A percentile compares a stretch with the other conserved stretches of the same genome.
Evolutionary conservation across 2,113 vertebrate genomes (phyloP).

Genomic region (Okapia johnstoni): DNA sequence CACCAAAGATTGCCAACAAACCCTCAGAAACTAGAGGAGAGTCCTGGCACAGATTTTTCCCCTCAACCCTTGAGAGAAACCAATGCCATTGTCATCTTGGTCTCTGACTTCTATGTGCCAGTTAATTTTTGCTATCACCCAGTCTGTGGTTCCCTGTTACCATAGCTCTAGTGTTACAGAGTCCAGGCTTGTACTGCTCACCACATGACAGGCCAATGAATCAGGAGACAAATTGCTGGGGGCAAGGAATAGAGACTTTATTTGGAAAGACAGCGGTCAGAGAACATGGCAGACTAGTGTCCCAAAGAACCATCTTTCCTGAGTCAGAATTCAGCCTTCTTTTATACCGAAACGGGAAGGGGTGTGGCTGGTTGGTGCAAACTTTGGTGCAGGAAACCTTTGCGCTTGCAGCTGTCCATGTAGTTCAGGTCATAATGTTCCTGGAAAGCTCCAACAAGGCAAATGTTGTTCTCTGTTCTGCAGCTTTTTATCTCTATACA

Average conservation of each 20-base stretch:
- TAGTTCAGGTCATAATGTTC: background rate
- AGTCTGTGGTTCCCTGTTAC: background rate
- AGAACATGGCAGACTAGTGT: background rate
- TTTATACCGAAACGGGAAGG: background rate
- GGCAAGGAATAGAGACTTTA: background rate
- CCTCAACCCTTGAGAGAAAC: rapidly evolving
- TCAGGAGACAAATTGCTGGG: background rate
- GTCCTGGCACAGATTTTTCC: rapidly evolving
- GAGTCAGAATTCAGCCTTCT: background rate
- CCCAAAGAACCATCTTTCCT: background rate
- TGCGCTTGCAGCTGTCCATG: background rate
- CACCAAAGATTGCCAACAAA: background rate
- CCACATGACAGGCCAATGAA: background rate
- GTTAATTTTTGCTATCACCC: background rate
- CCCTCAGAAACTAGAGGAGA: background rate
- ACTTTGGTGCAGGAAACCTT: background rate
- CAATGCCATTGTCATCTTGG: rapidly evolving
- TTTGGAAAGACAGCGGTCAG: background rate
- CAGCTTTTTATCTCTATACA: background rate
- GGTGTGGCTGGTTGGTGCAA: background rate
- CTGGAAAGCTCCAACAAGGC: background rate
- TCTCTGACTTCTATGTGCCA: background rate
- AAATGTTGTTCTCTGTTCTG: background rate
- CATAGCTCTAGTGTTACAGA: background rate
- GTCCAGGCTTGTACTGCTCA: background rate